Conservation (phyloP, 2,113 vertebrate genomes). For the Pipra filicauda region DNA sequence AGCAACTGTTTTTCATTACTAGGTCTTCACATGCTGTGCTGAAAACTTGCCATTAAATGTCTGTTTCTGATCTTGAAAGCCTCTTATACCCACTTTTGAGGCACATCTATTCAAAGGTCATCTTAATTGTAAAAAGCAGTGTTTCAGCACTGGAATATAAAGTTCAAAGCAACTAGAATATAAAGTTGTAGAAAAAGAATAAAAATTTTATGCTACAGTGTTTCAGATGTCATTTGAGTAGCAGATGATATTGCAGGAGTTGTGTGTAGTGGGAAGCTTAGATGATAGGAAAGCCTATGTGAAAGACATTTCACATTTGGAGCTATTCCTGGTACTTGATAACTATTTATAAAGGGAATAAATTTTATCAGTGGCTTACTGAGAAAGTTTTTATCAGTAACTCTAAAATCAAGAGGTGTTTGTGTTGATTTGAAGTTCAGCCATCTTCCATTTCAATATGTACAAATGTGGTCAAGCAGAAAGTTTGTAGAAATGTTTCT, state of each 20-base stretch:
- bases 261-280: not conserved
- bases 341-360: not conserved
- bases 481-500: not conserved
- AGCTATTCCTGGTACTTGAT: not conserved
- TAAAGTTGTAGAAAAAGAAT: not conserved
- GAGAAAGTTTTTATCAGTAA: not conserved
- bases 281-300: not conserved
- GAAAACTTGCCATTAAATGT: conserved; percentile 19
- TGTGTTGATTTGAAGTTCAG: not conserved
- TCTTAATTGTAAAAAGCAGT: not conserved
- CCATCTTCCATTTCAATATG: not conserved
- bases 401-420: not conserved
- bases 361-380: not conserved
- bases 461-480: not conserved
- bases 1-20: not conserved
- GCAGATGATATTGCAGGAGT: not conserved
- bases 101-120: not conserved
- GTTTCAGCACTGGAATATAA: not conserved
- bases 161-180: not conserved
- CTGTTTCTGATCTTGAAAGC: conserved; percentile 41
- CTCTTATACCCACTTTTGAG: not conserved
- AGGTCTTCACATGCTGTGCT: conserved; percentile 32
- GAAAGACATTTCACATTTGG: not conserved
- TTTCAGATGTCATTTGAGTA: not conserved
- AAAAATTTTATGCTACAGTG: not conserved